Conservation (phyloP, 2,797 vertebrate genomes). For the Sebastes alutus region DNA sequence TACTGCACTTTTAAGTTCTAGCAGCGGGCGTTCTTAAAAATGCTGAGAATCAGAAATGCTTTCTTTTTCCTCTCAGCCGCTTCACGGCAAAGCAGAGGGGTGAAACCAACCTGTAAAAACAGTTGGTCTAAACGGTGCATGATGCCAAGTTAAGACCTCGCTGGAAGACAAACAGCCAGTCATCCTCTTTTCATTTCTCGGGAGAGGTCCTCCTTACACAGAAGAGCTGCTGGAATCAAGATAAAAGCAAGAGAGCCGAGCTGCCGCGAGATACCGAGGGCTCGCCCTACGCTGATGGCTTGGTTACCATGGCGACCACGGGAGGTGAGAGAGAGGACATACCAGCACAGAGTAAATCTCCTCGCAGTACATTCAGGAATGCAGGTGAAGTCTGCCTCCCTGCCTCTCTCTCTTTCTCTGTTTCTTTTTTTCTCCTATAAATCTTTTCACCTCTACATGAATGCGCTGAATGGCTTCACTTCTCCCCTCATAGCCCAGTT, state of each 20-base stretch:
- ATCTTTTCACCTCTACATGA: conserved; percentile 33
- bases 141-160: conserved; percentile 46
- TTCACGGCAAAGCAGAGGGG: conserved; percentile 14
- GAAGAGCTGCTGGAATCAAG: conserved; percentile 44
- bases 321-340: conserved; percentile 77
- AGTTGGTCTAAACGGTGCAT: conserved; percentile 45
- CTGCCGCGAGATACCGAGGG: conserved; percentile 34
- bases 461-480: not conserved
- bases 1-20: conserved; percentile 42
- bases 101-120: conserved; percentile 64
- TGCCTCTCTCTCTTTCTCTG: not conserved
- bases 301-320: conserved; percentile 65
- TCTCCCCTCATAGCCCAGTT: conserved; percentile 3
- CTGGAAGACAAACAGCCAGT: conserved; percentile 57
- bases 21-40: conserved; percentile 29
- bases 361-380: conserved; percentile 66
- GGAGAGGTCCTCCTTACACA: conserved; percentile 32
- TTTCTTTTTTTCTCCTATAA: conserved; percentile 29
- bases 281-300: conserved; percentile 55
- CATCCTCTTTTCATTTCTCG: conserved; percentile 51
- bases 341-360: conserved; percentile 66
- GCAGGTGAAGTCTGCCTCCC: conserved; percentile 67
- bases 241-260: conserved; percentile 57
- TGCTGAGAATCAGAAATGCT: conserved; percentile 35
- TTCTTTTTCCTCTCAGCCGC: conserved; percentile 20